phyloP scores from a whole-genome alignment of 2,888 invertebrate species.

The Seladonia tumulorum region DNA sequence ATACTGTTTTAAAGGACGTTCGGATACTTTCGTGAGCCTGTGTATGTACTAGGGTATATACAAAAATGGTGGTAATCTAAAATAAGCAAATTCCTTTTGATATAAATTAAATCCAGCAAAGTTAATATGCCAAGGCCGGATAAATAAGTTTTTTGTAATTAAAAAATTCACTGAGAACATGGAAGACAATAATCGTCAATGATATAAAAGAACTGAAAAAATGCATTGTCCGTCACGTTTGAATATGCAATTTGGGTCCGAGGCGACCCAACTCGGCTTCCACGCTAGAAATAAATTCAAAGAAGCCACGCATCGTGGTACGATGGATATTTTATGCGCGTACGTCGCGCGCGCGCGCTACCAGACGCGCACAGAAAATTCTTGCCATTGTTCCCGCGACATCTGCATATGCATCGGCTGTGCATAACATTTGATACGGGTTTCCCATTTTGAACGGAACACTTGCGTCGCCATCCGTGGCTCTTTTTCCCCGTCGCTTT shows the following conservation, averaged over 20 bases:
- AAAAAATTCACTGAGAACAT: neutral
- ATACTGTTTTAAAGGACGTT: no score
- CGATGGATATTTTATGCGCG: neutral
- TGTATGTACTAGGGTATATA: no score
- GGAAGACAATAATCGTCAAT: neutral
- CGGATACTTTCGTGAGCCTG: no score
- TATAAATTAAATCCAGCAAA: no score
- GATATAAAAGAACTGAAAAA: neutral
- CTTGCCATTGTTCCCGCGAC: neutral
- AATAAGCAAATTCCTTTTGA: no score
- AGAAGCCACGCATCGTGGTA: neutral
- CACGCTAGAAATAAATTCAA: neutral
- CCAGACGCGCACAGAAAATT: neutral
- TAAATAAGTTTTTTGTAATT: neutral
- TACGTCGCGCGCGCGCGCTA: neutral
- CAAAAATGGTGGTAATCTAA: no score
- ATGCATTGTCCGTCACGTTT: neutral
- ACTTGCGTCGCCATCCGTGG: neutral
- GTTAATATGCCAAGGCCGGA: neutral
- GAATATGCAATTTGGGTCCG: neutral
- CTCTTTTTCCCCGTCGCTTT: neutral
- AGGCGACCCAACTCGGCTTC: neutral
- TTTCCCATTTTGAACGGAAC: neutral
- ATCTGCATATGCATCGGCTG: constrained; percentile 12
- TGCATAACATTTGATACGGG: constrained; percentile 1